Conservation (phyloP, 1,140 invertebrate species). For the Drosophila orena region DNA sequence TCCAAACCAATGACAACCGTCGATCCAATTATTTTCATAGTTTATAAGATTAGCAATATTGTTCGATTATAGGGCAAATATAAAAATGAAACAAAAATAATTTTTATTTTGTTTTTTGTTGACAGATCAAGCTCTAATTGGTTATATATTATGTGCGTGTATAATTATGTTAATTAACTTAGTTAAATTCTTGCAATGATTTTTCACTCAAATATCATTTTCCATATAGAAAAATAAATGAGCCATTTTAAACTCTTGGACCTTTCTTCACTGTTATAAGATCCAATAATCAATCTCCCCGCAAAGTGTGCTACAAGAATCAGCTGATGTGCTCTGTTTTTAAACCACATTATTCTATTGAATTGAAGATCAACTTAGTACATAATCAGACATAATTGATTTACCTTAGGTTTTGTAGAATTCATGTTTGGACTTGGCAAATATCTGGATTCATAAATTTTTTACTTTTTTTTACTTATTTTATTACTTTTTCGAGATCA, state of each 20-base stretch:
- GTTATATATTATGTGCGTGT: too few relatives aligned
- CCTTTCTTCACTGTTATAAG: too few relatives aligned
- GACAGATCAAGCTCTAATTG: too few relatives aligned
- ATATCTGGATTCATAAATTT: background rate
- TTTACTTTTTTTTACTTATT: too few relatives aligned
- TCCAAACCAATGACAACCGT: too few relatives aligned
- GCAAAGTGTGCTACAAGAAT: background rate
- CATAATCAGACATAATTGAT: background rate
- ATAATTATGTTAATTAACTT: too few relatives aligned
- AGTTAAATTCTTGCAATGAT: background rate
- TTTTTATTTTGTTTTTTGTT: too few relatives aligned
- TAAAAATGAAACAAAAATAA: background rate
- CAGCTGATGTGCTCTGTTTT: too few relatives aligned
- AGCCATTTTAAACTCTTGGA: too few relatives aligned
- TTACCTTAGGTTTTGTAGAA: background rate
- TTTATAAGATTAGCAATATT: background rate
- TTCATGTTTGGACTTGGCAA: background rate
- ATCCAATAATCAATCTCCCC: background rate
- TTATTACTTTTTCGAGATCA: conserved; percentile 4
- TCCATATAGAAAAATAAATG: too few relatives aligned
- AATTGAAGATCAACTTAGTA: background rate
- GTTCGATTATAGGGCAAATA: conserved; percentile 1
- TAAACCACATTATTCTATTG: background rate
- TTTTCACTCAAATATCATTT: too few relatives aligned
- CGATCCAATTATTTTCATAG: background rate